Base-by-base conservation (phyloP, 2,113 vertebrate species). In the Gymnocephalus cernua region DNA sequence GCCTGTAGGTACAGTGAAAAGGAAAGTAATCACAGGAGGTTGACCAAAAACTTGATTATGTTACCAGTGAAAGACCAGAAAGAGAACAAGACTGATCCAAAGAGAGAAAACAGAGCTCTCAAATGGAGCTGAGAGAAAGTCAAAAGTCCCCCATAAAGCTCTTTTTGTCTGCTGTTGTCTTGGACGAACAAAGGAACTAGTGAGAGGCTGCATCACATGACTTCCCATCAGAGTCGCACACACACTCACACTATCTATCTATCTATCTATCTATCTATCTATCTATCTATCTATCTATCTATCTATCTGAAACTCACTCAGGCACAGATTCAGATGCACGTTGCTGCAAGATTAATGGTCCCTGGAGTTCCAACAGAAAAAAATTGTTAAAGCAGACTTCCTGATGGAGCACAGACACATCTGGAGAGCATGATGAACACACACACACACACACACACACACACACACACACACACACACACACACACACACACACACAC, bases 141-240 rank as follows among this genome's bases (percentile, higher is more conserved):
- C 16, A 25, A 14, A 54, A 38, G 10, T 48, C 12, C 47, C 21
- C 29, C 9, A 84, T 73, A 74, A 78, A 74, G 69, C 64, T 19
- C 68, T 65, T 59, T 51, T 82, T 85, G 82, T 84, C 71, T 74
- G 74, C 45, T 79, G 65, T 72, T 66, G 74, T 66, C 21, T 57
- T 57, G 8, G 13, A 66, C 9, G 15, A 48, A 86, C 71, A 83
- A 83, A 79, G 53, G 25, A 50, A 29, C 71, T 38, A 79, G 65
- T 79, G 44, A 74, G 27, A 56, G 15, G 11, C 53, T 71, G 69
- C 15, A 56, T 84, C 77, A 78, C 74, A 71, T 84, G 82, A 62
- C 58, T 15, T 64, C 32, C 41, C 18, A 53, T 62, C 23, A 75
- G 23, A 45, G 32, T 53, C 45, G 21, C n/a, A 48, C n/a, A 62